Evolutionary conservation across 53 echinoderm and acorn worm genomes (phyloP).

Genomic region (Holothuria leucospilota): DNA sequence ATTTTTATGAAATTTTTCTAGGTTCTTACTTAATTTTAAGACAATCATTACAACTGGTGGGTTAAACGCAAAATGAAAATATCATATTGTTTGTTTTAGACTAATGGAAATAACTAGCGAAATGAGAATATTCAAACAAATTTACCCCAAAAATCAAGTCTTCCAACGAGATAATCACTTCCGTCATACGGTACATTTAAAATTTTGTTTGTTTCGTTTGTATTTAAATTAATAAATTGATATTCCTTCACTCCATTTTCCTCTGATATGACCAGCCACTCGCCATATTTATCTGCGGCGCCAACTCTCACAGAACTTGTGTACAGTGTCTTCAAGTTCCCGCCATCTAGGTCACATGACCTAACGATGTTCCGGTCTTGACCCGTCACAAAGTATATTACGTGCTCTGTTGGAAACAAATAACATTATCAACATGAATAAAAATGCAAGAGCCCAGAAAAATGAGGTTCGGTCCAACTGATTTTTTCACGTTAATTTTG

Average conservation of each 20-base stretch:
- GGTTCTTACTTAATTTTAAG: too few relatives aligned
- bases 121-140: neutral
- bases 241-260: constrained; percentile 9
- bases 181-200: constrained; percentile 23
- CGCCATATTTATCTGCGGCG: constrained; percentile 2
- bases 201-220: constrained; percentile 22
- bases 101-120: too few relatives aligned
- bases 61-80: too few relatives aligned
- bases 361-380: neutral
- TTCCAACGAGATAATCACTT: neutral
- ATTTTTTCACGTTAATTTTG: too few relatives aligned
- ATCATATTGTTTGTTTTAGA: too few relatives aligned
- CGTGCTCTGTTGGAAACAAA: neutral
- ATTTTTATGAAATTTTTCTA: too few relatives aligned
- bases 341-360: constrained; percentile 19
- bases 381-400: neutral
- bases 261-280: constrained; percentile 12
- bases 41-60: too few relatives aligned
- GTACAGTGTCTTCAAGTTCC: neutral
- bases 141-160: constrained; percentile 32
- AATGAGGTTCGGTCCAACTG: too few relatives aligned
- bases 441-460: too few relatives aligned
- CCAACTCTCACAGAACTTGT: constrained; percentile 1
- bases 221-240: constrained; percentile 11
- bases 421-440: neutral